phyloP scores from a whole-genome alignment of 2,113 vertebrate species.

The Trogon melanurus region DNA sequence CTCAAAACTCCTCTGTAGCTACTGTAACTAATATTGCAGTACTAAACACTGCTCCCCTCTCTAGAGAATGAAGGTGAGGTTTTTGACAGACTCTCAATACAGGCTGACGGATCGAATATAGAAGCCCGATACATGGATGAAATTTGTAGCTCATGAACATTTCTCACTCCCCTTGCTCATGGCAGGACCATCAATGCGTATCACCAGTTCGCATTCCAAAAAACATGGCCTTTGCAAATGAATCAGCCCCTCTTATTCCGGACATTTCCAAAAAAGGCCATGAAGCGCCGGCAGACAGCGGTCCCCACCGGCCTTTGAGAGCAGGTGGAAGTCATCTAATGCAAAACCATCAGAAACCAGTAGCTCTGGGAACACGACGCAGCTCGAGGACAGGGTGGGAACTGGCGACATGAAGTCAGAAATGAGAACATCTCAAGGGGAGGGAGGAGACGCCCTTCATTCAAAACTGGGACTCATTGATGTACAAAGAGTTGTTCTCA shows the following conservation, averaged over 20 bases:
- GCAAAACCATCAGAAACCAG: neutral
- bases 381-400: neutral
- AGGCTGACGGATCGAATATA: neutral
- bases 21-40: neutral
- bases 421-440: neutral
- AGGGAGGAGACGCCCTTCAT: neutral
- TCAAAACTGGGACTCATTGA: neutral
- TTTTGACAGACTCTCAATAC: neutral
- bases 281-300: neutral
- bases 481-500: neutral
- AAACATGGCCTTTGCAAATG: neutral
- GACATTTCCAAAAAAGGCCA: neutral
- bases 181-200: neutral
- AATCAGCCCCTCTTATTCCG: neutral
- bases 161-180: neutral
- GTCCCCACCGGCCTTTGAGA: neutral
- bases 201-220: neutral
- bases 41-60: neutral
- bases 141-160: neutral
- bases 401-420: neutral
- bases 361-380: neutral
- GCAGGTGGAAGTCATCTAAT: conserved; percentile 2
- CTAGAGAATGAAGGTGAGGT: neutral
- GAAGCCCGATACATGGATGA: neutral
- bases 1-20: neutral